Evolutionary conservation across 2,113 vertebrate genomes (phyloP).

Genomic region (Dasyurus viverrinus): DNA sequence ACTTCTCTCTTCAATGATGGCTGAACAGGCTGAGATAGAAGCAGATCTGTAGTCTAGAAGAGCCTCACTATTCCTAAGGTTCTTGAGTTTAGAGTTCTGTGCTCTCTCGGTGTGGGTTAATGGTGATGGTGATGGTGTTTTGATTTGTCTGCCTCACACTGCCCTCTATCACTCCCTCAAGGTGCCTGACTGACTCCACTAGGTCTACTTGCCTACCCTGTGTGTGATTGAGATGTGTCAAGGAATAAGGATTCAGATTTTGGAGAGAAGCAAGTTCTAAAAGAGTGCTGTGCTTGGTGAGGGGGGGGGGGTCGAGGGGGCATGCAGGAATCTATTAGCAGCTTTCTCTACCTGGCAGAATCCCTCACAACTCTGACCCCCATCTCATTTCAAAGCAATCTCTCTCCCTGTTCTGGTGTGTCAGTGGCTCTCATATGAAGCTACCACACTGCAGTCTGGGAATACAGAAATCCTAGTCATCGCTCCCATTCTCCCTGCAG

Average conservation of each 20-base stretch:
- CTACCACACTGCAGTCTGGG: background rate
- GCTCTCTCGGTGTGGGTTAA: too few relatives aligned
- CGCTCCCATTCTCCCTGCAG: background rate
- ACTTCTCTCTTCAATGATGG: background rate
- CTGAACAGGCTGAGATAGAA: background rate
- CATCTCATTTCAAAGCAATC: background rate
- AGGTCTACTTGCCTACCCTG: background rate
- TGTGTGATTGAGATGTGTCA: background rate
- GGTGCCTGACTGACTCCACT: background rate
- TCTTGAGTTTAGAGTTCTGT: background rate
- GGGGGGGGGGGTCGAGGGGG: too few relatives aligned
- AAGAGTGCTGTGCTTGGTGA: background rate
- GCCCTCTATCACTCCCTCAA: background rate
- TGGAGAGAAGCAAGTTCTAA: background rate
- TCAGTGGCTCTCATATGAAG: background rate
- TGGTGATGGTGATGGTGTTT: background rate
- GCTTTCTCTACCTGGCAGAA: background rate
- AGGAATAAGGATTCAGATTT: background rate
- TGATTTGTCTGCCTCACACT: background rate
- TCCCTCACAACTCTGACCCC: background rate
- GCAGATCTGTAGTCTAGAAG: background rate
- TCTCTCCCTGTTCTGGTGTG: background rate
- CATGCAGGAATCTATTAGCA: background rate
- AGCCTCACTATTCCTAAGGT: background rate
- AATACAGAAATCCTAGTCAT: background rate